Evolutionary conservation across 2,888 invertebrate genomes (phyloP), one percentile per base, ranked within the genome.

Genomic region (Camptogramma bilineatum): DNA sequence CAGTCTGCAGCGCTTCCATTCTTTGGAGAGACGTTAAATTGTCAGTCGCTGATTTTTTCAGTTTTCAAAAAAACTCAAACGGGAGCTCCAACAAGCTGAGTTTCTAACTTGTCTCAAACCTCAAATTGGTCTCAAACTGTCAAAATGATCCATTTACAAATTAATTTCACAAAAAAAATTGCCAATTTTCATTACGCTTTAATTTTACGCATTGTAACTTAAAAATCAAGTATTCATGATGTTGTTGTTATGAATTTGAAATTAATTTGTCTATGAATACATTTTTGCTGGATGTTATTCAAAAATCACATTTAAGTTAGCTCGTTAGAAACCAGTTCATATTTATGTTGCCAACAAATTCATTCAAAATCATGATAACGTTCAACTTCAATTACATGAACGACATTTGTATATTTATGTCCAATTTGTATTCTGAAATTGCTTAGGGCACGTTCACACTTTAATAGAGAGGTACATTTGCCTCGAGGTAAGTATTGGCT

Each of bases 361-460:
- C 5, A 21, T 42, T 28, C 18, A 31, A 47, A 48, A 56, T 56
- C 48, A 48, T 39, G 46, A 62, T 55, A 62, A 42, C 9, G 28
- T 19, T 28, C 24, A 55, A 24, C 28, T 55, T 48, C 52, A 64
- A 60, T 55, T 56, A 52, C 47, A 52, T 44, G 42, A 31, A 52
- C 44, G 42, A 42, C 17, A 57, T n/a, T n/a, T 65, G 53, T 57
- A 34, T 44, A 65, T 65, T 65, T 61, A 61, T 61, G 57, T 53
- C 44, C 57, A 65, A 61, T 65, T 65, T 57, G 48, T 64, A 53
- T 66, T 58, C 66, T 47, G 54, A 55, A 62, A 59, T 34, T 52
- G 47, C 19, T 44, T 17, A 44, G 44, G 44, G 5, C 7, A 17
- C 13, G 44, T 44, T 3, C 16, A 16, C 44, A 44, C 44, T 16